phyloP scores from a whole-genome alignment of 2,888 invertebrate genomes.

The Thymelicus sylvestris region DNA sequence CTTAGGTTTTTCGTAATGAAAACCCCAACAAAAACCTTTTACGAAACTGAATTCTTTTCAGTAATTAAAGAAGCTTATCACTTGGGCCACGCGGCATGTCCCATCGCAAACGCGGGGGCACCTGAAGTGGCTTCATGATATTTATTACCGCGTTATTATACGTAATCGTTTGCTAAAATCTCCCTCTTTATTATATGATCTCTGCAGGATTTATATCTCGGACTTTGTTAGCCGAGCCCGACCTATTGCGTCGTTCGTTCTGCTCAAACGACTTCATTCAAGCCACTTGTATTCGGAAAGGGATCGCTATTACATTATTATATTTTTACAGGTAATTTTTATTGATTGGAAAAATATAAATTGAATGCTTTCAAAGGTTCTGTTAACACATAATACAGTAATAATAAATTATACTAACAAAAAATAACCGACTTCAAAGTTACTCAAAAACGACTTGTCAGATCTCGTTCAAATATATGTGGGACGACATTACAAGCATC shows the following conservation, averaged over 20 bases:
- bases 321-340: neutral
- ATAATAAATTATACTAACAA: no score
- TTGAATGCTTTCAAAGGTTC: no score
- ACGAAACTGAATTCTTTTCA: neutral
- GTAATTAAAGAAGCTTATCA: slow-evolving; percentile 29
- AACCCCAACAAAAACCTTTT: no score
- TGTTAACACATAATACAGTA: no score
- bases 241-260: slow-evolving; percentile 21
- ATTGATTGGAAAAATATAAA: no score
- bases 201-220: slow-evolving; percentile 48
- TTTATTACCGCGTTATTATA: slow-evolving; percentile 78
- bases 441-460: no score
- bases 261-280: slow-evolving; percentile 11
- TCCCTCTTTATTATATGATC: slow-evolving; percentile 72
- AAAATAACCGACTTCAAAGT: no score
- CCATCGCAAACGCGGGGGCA: slow-evolving; percentile 49
- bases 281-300: slow-evolving; percentile 8
- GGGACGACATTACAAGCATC: no score
- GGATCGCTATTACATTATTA: neutral
- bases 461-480: no score
- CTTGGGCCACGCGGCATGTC: slow-evolving; percentile 48
- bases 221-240: slow-evolving; percentile 33
- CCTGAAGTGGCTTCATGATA: slow-evolving; percentile 72
- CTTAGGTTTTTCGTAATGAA: no score
- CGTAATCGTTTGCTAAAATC: slow-evolving; percentile 76